Base-by-base conservation (phyloP, 2,113 vertebrate genomes). In the Prunella himalayana region DNA sequence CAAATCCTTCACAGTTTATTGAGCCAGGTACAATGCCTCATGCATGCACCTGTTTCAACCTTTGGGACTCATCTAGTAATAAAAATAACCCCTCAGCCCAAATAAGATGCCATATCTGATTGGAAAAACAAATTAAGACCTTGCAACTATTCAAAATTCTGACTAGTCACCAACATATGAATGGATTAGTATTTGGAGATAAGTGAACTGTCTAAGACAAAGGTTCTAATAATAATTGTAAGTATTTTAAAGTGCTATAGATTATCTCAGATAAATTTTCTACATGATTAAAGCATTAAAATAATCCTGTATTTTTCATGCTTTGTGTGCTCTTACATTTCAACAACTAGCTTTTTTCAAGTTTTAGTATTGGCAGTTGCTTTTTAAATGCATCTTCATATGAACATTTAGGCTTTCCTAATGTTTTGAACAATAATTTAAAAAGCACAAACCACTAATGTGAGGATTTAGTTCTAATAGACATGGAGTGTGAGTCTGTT, bases 401-500 rank as follows among this genome's bases (percentile, higher is more conserved):
- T 23, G 13, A 68, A 37, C 31, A 66, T 37, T 57, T 69, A 51
- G 9, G 14, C 18, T 28, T 39, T 84, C 42, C 42, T 24, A 39
- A 37, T 45, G 7, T 37, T 75, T 71, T 56, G 13, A 41, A 79
- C 56, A 71, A 63, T 54, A 12, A 12, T 23, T 85, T 84, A 50
- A 79, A 47, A 71, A 82, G 42, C 0, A 5, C 18, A 47, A 60
- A 93, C 24, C 23, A 33, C 12, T 73, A 44, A 49, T 30, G 39
- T 1, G 11, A 56, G 19, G 37, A 41, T 65, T 71, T 87, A 35
- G 6, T 90, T 92, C 28, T 66, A 71, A 51, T 8, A 56, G 14
- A 51, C 14, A 68, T 16, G 9, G 20, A 71, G 3, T 4, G 21
- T 33, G 20, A 75, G 8, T 54, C 41, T 0, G 0, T 42, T 24